These are phyloP conservation scores for Chrysemys picta DNA, from an alignment of 2,113 vertebrate species.

Conservation along the genomic window DNA sequence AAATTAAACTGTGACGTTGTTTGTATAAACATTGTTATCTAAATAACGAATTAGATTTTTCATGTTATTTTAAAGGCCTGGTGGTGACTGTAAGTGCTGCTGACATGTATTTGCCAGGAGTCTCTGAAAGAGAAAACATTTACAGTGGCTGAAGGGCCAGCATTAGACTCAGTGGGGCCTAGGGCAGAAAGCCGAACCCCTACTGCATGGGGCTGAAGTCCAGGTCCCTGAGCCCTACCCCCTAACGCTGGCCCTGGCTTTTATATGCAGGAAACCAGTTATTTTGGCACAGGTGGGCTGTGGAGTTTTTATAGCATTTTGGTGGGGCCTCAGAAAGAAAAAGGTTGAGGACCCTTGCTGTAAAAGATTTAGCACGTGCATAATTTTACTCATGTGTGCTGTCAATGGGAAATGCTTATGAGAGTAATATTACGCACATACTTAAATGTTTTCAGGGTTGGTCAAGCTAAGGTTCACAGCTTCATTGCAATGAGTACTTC, in stretches of 20 bases:
- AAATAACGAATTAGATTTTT: constrained; percentile 54
- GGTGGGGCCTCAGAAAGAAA: too few relatives aligned
- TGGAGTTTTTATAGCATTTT: too few relatives aligned
- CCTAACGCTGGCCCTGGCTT: too few relatives aligned
- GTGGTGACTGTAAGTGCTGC: background rate
- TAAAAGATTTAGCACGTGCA: background rate
- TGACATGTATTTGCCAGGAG: background rate
- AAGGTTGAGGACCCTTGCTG: too few relatives aligned
- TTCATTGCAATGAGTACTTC: background rate
- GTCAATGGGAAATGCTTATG: background rate
- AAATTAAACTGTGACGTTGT: constrained; percentile 1
- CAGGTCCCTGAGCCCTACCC: too few relatives aligned
- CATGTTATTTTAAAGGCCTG: constrained; percentile 41
- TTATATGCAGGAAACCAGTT: too few relatives aligned
- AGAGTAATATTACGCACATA: background rate
- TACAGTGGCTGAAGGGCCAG: constrained; percentile 45
- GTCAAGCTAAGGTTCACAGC: background rate
- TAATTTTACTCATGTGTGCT: background rate
- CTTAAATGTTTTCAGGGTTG: background rate
- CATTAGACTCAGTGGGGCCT: too few relatives aligned
- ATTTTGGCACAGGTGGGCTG: too few relatives aligned
- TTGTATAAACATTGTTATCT: constrained; percentile 46
- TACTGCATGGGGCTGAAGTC: too few relatives aligned
- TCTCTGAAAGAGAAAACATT: constrained; percentile 20
- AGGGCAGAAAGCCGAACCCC: too few relatives aligned